Base-by-base conservation (phyloP, 2,888 invertebrate genomes). In the Euspilapteryx auroguttella region DNA sequence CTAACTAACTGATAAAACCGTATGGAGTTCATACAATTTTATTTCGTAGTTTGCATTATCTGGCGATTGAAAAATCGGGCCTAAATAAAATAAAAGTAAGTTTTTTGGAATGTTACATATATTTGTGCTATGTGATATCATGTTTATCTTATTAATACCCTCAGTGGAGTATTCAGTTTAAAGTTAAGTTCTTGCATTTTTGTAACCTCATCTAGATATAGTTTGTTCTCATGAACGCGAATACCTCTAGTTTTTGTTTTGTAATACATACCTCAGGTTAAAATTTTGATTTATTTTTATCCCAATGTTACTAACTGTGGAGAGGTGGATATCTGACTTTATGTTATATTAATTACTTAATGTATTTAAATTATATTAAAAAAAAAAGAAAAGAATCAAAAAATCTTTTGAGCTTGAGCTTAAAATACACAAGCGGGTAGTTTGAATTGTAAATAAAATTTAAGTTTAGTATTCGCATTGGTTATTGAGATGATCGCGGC, bases 121-220 rank as follows among this genome's bases (percentile, higher is more conserved):
- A 17, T 17, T 62, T 52, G 56, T 63, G 58, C 51, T 68, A 66
- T 71, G 71, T 73, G 71, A 71, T 73, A 68, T 66, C 56, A 61
- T 49, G 55, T 50, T 51, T 52, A 50, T n/a, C n/a, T n/a, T n/a
- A n/a, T n/a, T n/a, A n/a, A n/a, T 28, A 23, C n/a, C n/a, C n/a
- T n/a, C n/a, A n/a, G n/a, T n/a, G n/a, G n/a, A n/a, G n/a, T n/a
- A n/a, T n/a, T n/a, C n/a, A n/a, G n/a, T n/a, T n/a, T n/a, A n/a
- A n/a, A n/a, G n/a, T n/a, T n/a, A n/a, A n/a, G n/a, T n/a, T n/a
- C n/a, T n/a, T n/a, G n/a, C 50, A 48, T 49, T 47, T 59, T 55
- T 56, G 51, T 49, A 47, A 55, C 48, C 57, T 57, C 59, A 54
- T 17, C 17, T 17, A 17, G 5, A 17, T 17, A 17, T 17, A 17